phyloP scores from a whole-genome alignment of 2,888 invertebrate genomes.

The Dryobota labecula region DNA sequence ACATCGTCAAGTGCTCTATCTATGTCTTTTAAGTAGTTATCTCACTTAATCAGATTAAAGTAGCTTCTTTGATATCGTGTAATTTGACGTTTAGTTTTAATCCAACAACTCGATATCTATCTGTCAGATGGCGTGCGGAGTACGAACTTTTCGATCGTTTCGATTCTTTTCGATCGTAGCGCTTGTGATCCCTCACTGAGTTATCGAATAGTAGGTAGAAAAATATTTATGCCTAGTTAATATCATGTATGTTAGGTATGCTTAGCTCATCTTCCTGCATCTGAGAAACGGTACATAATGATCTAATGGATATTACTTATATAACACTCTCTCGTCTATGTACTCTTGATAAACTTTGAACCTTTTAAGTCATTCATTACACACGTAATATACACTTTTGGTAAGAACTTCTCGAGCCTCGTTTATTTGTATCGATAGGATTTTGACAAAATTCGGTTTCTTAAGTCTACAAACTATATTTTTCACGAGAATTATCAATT shows the following conservation, averaged over 20 bases:
- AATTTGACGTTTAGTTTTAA: no score
- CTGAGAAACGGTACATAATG: constrained; percentile 21
- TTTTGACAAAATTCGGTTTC: neutral
- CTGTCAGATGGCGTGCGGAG: no score
- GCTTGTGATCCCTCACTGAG: neutral
- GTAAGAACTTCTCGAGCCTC: neutral
- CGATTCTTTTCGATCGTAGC: no score
- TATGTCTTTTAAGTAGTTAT: no score
- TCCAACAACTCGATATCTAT: no score
- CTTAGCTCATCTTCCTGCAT: constrained; percentile 24
- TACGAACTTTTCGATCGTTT: no score
- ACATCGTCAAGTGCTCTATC: no score
- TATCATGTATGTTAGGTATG: neutral
- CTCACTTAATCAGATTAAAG: no score
- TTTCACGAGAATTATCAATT: no score
- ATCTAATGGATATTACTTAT: constrained; percentile 25
- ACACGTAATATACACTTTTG: constrained; percentile 9
- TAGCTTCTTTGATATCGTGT: no score
- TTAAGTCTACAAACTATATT: no score
- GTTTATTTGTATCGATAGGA: neutral
- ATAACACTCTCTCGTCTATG: constrained; percentile 25
- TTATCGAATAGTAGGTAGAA: neutral
- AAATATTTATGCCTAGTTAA: neutral
- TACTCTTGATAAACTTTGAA: constrained; percentile 41
- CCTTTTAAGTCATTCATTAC: neutral